phyloP scores from a whole-genome alignment of 1,140 invertebrate genomes.

The Bombus waltoni region DNA sequence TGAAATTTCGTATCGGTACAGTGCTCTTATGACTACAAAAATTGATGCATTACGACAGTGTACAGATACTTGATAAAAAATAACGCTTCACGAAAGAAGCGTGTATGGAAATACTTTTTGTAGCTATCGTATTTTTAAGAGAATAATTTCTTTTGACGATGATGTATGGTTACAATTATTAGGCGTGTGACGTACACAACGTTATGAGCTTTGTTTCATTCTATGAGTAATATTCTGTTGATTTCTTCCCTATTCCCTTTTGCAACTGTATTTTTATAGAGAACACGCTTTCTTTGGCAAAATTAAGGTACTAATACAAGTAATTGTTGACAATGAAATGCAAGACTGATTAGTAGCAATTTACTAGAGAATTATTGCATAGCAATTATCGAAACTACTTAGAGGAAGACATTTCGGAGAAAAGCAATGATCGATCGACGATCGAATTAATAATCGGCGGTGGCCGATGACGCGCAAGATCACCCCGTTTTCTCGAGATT shows the following conservation, averaged over 20 bases:
- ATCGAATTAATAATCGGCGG: conserved; percentile 31
- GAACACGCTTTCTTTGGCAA: neutral
- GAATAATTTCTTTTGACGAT: too few relatives aligned
- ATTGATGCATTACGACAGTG: too few relatives aligned
- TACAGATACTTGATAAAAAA: too few relatives aligned
- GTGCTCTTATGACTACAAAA: too few relatives aligned
- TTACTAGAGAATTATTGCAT: neutral
- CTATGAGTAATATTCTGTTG: neutral
- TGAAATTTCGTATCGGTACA: too few relatives aligned
- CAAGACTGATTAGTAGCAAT: neutral
- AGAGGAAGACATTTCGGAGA: neutral
- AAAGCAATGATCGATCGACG: neutral
- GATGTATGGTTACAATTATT: too few relatives aligned
- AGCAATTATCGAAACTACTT: neutral
- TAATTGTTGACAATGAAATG: neutral
- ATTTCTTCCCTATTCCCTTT: neutral
- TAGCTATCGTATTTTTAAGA: too few relatives aligned
- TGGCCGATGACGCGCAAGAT: conserved; percentile 48
- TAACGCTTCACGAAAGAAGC: too few relatives aligned
- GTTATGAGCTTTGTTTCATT: neutral
- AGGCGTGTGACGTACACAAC: too few relatives aligned
- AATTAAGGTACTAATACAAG: too few relatives aligned
- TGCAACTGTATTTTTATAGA: neutral
- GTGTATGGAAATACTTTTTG: too few relatives aligned
- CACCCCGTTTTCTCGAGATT: conserved; percentile 57